Evolutionary conservation across 2,888 invertebrate genomes (phyloP), one percentile per base, ranked within the genome.

Genomic region (Spialia ferax): DNA sequence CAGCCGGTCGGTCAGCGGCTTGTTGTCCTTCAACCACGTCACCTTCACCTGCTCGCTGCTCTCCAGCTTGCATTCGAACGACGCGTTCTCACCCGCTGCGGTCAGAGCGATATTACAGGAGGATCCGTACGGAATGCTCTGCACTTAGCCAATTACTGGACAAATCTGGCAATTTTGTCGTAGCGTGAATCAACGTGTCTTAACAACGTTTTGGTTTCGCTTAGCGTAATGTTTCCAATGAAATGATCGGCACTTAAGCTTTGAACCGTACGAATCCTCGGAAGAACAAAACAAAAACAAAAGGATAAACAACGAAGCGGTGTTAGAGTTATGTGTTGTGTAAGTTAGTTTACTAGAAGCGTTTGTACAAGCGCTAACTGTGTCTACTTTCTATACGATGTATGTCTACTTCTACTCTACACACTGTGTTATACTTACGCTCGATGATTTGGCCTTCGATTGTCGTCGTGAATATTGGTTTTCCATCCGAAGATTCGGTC

Each of bases 1-100:
- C 64, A 97, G 88, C 62, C 94, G 95, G 84, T 97, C 97, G 50
- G 96, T 95, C 76, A 98, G 83, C 0, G 97, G 96, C 86, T 96
- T 96, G 89, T 98, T 98, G 87, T 98, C 97, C 87, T 97, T 98
- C 74, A 98, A 86, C 98, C 98, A 98, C 13, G 95, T 95, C 71
- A 98, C 95, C 42, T 93, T 91, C 42, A 95, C 94, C 13, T 95
- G 94, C 1, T 96, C 95, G 59, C 94, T 91, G 20, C 95, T 94
- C 1, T 88, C 95, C 71, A 97, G 94, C 73, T 95, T 94, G 83
- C 97, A 97, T 87, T 97, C 97, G 89, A 98, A 97, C 71, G 94
- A 89, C 48, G 97, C 97, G 79, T 95, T 96, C 82, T 97, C 97
- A 61, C 98, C 98, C 83, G 97, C 98, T 98, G 93, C 62, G 86